These are phyloP conservation scores for Ephialtes manifestator DNA, from an alignment of 2,888 invertebrate species.

Conservation along the genomic window DNA sequence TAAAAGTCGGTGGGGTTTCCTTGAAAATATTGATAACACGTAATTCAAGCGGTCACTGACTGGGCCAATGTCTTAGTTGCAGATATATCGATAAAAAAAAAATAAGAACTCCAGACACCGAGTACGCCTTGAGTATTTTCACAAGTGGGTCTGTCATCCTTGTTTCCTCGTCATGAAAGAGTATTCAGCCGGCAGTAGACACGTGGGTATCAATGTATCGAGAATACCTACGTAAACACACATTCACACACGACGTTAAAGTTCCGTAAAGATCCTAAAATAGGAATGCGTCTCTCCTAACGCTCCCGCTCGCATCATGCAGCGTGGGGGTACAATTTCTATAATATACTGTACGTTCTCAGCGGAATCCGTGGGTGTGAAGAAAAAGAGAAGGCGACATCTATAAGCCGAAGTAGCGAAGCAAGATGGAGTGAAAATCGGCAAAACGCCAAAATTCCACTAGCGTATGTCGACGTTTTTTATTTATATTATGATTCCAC, in stretches of 20 bases:
- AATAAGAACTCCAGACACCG: background rate
- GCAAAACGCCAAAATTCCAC: slow-evolving; percentile 38
- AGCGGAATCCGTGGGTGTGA: slow-evolving; percentile 10
- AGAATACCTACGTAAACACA: slow-evolving; percentile 4
- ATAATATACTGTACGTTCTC: background rate
- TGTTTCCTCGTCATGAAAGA: slow-evolving; percentile 9
- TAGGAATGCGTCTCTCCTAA: slow-evolving; percentile 44
- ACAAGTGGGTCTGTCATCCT: slow-evolving; percentile 7
- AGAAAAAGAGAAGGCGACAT: background rate
- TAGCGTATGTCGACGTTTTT: background rate
- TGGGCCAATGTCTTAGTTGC: background rate
- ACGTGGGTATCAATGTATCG: slow-evolving; percentile 38
- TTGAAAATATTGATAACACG: no score
- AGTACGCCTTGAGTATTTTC: slow-evolving; percentile 17
- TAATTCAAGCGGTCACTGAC: background rate
- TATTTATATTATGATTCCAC: slow-evolving; percentile 17
- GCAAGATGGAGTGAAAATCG: background rate
- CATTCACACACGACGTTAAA: background rate
- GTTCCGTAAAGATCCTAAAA: slow-evolving; percentile 43
- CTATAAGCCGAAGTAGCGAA: slow-evolving; percentile 1
- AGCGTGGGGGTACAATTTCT: slow-evolving; percentile 40
- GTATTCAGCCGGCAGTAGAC: background rate
- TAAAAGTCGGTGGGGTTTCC: no score
- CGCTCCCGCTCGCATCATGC: slow-evolving; percentile 14
- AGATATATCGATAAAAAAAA: background rate